These are phyloP conservation scores for Cerceris rybyensis DNA, from an alignment of 2,888 invertebrate genomes.

Conservation along the genomic window DNA sequence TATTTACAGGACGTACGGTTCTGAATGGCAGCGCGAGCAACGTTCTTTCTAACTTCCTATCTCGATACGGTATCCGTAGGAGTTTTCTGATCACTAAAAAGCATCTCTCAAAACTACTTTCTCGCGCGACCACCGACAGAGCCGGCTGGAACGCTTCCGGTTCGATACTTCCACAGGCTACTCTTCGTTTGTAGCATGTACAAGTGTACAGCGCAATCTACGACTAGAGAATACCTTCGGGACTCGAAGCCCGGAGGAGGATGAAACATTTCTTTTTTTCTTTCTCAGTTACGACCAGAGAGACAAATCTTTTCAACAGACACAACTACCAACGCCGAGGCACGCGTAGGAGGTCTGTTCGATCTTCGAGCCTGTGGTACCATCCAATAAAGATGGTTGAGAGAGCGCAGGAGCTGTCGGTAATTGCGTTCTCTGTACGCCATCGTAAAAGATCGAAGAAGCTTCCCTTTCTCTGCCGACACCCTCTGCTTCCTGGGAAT, in stretches of 20 bases:
- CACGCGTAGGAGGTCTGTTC: constrained; percentile 76
- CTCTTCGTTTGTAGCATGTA: constrained; percentile 7
- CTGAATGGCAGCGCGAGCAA: too few species aligned
- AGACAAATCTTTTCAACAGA: constrained; percentile 69
- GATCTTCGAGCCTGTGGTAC: constrained; percentile 72
- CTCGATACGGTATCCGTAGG: too few species aligned
- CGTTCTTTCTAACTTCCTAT: too few species aligned
- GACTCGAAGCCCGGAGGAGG: too few species aligned
- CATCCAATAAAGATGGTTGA: constrained; percentile 69
- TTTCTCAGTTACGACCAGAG: background rate
- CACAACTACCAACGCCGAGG: constrained; percentile 77
- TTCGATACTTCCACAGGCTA: constrained; percentile 15
- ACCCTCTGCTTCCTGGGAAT: constrained; percentile 64
- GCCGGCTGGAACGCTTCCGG: constrained; percentile 2
- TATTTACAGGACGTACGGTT: too few species aligned
- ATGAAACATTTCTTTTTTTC: background rate
- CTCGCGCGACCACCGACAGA: background rate
- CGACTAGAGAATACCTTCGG: too few species aligned
- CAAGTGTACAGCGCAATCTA: background rate
- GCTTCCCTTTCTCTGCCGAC: constrained; percentile 63
- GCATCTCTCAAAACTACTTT: background rate
- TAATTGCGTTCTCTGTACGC: constrained; percentile 67
- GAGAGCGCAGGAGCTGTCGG: constrained; percentile 65
- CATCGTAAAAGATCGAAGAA: constrained; percentile 58
- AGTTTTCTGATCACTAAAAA: too few species aligned